These are phyloP conservation scores for Microchrysa polita DNA, from an alignment of 2,888 invertebrate species.

Conservation along the genomic window DNA sequence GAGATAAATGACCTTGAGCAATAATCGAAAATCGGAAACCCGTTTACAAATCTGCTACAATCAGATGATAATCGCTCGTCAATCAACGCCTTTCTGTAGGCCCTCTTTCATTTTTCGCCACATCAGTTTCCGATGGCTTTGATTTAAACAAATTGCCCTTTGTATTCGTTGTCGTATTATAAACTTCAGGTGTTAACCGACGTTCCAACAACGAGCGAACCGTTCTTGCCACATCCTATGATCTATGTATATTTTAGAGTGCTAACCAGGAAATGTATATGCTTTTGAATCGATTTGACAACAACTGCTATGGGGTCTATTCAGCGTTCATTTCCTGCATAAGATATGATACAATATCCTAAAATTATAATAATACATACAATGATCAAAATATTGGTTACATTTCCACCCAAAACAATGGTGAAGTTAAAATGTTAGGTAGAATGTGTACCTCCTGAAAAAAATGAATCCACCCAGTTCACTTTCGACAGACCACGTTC, in stretches of 20 bases:
- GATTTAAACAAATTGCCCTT: constrained; percentile 26
- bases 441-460: too few species aligned
- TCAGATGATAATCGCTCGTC: constrained; percentile 33
- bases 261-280: too few species aligned
- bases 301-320: too few species aligned
- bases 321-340: too few species aligned
- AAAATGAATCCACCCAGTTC: too few species aligned
- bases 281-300: too few species aligned
- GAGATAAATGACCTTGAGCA: background rate
- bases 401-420: too few species aligned
- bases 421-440: too few species aligned
- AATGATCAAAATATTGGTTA: background rate
- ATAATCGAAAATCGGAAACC: constrained; percentile 2
- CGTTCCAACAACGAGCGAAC: too few species aligned
- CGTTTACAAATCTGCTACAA: constrained; percentile 9
- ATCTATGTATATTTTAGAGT: too few species aligned
- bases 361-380: background rate
- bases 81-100: constrained; percentile 26
- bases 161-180: background rate
- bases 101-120: constrained; percentile 16
- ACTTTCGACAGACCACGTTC: too few species aligned
- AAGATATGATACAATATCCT: background rate
- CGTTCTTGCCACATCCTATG: background rate
- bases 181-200: too few species aligned
- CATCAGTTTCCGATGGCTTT: constrained; percentile 31